Percentiles rank a stretch among this genome's conserved stretches.
Evolutionary conservation across 2,797 vertebrate genomes (phyloP).

Genomic region (Bothrops alternatus): DNA sequence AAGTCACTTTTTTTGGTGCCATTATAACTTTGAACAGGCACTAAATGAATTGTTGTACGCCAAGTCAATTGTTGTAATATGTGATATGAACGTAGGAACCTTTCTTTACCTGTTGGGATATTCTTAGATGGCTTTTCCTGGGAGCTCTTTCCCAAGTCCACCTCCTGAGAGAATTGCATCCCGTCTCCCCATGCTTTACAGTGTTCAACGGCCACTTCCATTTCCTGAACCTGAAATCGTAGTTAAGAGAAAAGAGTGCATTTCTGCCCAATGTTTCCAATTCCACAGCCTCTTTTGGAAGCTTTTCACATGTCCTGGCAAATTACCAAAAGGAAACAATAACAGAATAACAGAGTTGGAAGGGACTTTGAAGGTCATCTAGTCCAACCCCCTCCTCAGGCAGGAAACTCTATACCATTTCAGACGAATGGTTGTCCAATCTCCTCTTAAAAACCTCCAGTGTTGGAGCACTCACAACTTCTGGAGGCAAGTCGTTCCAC

Average conservation of each 20-base stretch:
- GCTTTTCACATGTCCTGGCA: background rate
- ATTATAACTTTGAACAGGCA: background rate
- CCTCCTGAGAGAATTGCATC: background rate
- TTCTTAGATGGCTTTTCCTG: background rate
- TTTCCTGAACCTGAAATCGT: background rate
- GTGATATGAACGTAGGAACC: background rate
- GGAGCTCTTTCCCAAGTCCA: background rate
- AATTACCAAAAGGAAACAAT: background rate
- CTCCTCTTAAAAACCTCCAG: too few species aligned
- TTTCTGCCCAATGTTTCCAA: background rate
- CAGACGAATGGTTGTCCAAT: too few species aligned
- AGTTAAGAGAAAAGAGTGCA: background rate
- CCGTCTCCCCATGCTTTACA: background rate
- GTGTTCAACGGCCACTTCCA: background rate
- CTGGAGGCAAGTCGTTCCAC: background rate
- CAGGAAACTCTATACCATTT: background rate
- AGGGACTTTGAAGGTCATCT: background rate
- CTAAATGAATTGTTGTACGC: background rate
- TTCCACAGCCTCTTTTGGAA: background rate
- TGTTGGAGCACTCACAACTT: background rate
- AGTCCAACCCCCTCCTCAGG: too few species aligned
- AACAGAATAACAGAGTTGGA: background rate
- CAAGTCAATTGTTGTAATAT: background rate
- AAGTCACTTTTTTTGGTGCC: background rate
- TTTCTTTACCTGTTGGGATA: background rate